Evolutionary conservation across 2,113 vertebrate species (phyloP), one percentile per base, ranked within the genome.

Genomic region (Pteropus alecto): DNA sequence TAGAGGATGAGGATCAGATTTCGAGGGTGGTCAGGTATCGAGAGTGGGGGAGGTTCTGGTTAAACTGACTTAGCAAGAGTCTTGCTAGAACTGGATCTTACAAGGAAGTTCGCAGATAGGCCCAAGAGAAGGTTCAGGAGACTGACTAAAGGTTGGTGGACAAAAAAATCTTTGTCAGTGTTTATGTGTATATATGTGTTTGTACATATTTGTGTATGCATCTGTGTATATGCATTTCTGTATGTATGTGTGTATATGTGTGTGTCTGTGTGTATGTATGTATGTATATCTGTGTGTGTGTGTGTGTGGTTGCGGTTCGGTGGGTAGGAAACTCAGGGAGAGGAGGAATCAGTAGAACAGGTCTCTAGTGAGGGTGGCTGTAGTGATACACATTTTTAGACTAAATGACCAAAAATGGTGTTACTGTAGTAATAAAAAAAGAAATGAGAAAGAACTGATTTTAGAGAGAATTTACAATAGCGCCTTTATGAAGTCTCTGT

Each of bases 61-160:
- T 94, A 74, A 54, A 89, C 38, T 65, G 68, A 73, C 67, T 79
- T 46, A 46, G 58, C 13, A 54, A 43, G 35, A 1, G 83, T 89
- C 35, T 82, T 83, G 46, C 56, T 56, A 35, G 54, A 65, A 94
- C 30, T 94, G 16, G 21, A 73, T 73, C 89, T 94, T 73, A 65
- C 24, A 56, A 56, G 78, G 67, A 89, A 22, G 7, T 30, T 12
- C 26, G 28, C 21, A 82, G 46, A 74, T 65, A 22, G 30, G 48
- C n/a, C 68, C 35, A 83, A 41, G 46, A 74, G 48, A 83, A 74
- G 35, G 19, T 76, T 56, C 38, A 24, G 30, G 33, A 58, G 33
- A 35, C 33, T 68, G 48, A 13, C 24, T 58, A 35, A 35, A 94
- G 48, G 83, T 71, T 46, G 24, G 22, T 38, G 28, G n/a, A 51